Conservation (phyloP, 2,888 invertebrate species). For the Operophtera brumata region DNA sequence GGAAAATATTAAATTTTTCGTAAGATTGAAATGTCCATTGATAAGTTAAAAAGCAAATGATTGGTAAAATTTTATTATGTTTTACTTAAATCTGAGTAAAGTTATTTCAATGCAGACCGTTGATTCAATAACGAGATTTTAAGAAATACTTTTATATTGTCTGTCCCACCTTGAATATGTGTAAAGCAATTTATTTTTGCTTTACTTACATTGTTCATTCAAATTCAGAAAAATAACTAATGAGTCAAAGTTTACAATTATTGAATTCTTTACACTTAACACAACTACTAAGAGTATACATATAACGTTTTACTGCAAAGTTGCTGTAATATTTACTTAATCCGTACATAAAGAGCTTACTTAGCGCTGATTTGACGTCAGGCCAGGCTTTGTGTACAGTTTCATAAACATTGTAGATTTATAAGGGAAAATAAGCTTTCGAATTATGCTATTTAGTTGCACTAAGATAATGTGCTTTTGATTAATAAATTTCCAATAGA, state of each 20-base stretch:
- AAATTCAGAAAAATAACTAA: neutral
- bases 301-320: no score
- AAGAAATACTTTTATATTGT: neutral
- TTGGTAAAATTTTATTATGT: neutral
- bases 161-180: neutral
- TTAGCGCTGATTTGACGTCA: neutral
- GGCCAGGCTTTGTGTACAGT: constrained; percentile 4
- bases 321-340: neutral
- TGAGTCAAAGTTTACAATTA: neutral
- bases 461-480: neutral
- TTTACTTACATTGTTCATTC: neutral
- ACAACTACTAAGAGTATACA: neutral
- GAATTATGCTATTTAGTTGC: neutral
- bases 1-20: no score
- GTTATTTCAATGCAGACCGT: neutral
- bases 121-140: neutral
- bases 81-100: neutral
- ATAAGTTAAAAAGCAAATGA: neutral
- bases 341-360: neutral
- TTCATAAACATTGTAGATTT: neutral
- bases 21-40: neutral
- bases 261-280: neutral
- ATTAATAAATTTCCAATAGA: neutral
- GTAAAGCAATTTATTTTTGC: neutral
- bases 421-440: neutral